phyloP scores from a whole-genome alignment of 2,888 invertebrate genomes.

The Tribolium freemani region DNA sequence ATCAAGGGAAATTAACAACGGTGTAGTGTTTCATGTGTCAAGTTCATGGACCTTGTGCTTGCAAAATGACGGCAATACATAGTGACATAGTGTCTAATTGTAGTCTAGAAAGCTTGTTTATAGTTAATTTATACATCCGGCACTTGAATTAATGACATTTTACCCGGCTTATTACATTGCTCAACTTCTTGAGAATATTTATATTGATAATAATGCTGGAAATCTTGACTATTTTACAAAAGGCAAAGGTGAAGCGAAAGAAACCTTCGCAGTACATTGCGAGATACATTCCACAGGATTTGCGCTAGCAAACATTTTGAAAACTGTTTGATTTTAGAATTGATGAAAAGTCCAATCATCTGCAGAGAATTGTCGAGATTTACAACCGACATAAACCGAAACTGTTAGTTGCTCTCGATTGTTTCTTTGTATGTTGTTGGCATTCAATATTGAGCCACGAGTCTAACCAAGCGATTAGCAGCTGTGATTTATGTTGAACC shows the following conservation, averaged over 20 bases:
- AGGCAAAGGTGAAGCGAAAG: neutral
- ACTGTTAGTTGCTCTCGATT: neutral
- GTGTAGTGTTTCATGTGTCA: conserved; percentile 14
- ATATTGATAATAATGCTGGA: neutral
- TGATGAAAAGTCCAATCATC: neutral
- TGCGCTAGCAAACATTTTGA: neutral
- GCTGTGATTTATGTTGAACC: neutral
- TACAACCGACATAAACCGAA: neutral
- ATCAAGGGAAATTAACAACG: neutral
- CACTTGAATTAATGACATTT: conserved; percentile 39
- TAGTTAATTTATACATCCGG: conserved; percentile 44
- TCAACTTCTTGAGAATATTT: conserved; percentile 14
- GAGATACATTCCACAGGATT: neutral
- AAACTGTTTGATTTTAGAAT: neutral
- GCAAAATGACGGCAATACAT: conserved; percentile 3
- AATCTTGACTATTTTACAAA: neutral
- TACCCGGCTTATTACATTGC: conserved; percentile 5
- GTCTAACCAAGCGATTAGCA: neutral
- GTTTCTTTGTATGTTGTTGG: neutral
- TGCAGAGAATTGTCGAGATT: neutral
- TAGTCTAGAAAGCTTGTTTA: conserved; percentile 43
- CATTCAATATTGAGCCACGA: neutral
- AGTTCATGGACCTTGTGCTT: conserved; percentile 30
- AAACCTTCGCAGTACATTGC: neutral
- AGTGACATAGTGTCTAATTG: conserved; percentile 34